Conservation (phyloP, 2,797 vertebrate species). For the Halcyon smyrnensis region DNA sequence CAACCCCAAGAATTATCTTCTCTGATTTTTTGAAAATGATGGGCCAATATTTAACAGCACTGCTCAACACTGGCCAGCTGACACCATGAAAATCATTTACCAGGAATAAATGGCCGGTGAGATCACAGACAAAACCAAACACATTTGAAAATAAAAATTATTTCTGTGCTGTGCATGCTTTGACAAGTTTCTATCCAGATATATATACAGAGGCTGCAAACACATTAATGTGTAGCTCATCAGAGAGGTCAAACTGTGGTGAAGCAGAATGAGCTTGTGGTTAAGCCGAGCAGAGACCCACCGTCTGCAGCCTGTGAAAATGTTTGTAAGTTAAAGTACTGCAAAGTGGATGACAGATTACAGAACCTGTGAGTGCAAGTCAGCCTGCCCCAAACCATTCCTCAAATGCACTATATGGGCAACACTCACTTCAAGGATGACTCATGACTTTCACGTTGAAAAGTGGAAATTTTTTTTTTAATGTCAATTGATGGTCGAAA, state of each 20-base stretch:
- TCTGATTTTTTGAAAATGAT: neutral
- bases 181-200: neutral
- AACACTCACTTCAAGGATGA: neutral
- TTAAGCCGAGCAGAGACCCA: conserved; percentile 14
- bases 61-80: neutral
- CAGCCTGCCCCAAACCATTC: conserved; percentile 4
- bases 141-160: neutral
- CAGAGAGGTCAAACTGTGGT: conserved; percentile 17
- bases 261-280: conserved; percentile 38
- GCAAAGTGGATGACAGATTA: conserved; percentile 43
- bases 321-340: neutral
- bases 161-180: neutral
- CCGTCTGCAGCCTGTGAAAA: conserved; percentile 5
- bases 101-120: neutral
- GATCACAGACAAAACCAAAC: neutral
- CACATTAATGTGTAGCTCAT: neutral
- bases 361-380: neutral
- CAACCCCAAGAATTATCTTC: neutral
- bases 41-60: neutral
- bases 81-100: neutral
- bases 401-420: conserved; percentile 19
- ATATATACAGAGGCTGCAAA: neutral
- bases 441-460: neutral
- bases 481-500: conserved; percentile 15
- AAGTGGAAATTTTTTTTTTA: neutral